Evolutionary conservation across 2,797 vertebrate species (phyloP).

Genomic region (Helarctos malayanus): DNA sequence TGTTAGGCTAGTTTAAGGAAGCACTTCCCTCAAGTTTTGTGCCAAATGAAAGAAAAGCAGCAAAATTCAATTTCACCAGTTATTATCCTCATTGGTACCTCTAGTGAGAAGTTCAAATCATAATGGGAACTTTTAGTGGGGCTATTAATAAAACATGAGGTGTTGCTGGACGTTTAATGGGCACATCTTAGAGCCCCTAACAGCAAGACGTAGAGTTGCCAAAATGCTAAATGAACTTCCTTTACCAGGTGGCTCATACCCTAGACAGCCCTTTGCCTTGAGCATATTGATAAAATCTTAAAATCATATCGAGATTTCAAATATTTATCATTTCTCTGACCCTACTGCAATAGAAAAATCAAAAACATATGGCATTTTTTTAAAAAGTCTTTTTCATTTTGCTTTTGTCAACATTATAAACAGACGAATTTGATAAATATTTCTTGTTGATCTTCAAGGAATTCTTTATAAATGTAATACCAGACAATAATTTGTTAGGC

Average conservation of each 20-base stretch:
- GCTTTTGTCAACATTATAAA: background rate
- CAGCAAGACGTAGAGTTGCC: background rate
- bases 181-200: background rate
- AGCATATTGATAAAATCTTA: slow-evolving; percentile 5
- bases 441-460: background rate
- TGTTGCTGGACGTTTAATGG: background rate
- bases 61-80: background rate
- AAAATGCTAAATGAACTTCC: slow-evolving; percentile 45
- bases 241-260: background rate
- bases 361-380: background rate
- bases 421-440: background rate
- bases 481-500: background rate
- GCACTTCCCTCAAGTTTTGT: background rate
- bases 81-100: background rate
- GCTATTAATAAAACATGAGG: background rate
- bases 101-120: background rate
- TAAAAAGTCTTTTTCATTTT: background rate
- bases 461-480: background rate
- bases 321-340: slow-evolving; percentile 35
- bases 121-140: background rate
- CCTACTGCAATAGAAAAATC: background rate
- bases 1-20: background rate
- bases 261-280: background rate
- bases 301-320: background rate
- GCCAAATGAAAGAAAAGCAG: background rate